Conservation (phyloP, 2,888 invertebrate species). For the Nipponacmea schrenckii region DNA sequence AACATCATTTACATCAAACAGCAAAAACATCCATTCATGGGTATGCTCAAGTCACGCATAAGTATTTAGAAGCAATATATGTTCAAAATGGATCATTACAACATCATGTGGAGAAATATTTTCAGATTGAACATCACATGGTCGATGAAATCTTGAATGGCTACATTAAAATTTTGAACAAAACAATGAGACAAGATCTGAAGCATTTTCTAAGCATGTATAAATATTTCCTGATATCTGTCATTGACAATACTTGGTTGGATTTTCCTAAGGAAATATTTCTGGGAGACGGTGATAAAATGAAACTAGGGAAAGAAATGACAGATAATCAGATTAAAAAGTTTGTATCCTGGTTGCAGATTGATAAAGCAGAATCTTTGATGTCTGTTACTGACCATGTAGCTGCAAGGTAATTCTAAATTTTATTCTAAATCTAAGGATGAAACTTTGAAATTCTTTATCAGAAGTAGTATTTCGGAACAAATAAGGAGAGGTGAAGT, state of each 20-base stretch:
- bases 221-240: constrained; percentile 47
- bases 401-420: constrained; percentile 37
- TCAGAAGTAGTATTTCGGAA: constrained; percentile 8
- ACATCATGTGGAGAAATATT: constrained; percentile 31
- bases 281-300: constrained; percentile 38
- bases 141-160: constrained; percentile 39
- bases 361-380: constrained; percentile 53
- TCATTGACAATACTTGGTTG: constrained; percentile 58
- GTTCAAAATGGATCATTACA: constrained; percentile 41
- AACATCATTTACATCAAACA: constrained; percentile 44
- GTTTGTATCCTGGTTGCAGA: constrained; percentile 54
- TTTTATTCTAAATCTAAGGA: not conserved
- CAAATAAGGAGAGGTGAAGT: too few relatives aligned
- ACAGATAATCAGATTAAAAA: constrained; percentile 38
- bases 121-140: constrained; percentile 34
- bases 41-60: constrained; percentile 26
- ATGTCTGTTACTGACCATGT: constrained; percentile 40
- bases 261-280: constrained; percentile 56
- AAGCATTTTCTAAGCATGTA: constrained; percentile 45
- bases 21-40: constrained; percentile 36
- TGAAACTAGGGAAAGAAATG: constrained; percentile 20
- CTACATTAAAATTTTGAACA: constrained; percentile 49
- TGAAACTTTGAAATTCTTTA: not conserved
- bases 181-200: constrained; percentile 44
- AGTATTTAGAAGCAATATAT: constrained; percentile 38